Evolutionary conservation across 2,113 vertebrate genomes (phyloP).

Genomic region (Equus przewalskii): DNA sequence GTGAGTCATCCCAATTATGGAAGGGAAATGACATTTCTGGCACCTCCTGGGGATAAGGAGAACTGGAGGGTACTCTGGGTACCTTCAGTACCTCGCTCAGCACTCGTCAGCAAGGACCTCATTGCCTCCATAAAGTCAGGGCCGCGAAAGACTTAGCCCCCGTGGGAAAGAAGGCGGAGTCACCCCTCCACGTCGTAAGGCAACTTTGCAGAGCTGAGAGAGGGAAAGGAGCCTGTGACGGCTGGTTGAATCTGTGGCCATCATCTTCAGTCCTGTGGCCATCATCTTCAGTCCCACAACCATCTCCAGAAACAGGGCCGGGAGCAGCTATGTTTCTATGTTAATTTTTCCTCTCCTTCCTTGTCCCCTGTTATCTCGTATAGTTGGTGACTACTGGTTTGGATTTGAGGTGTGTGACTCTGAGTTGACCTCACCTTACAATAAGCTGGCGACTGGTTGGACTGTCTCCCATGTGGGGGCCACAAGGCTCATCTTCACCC

Average conservation of each 20-base stretch:
- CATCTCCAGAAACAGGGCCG: not conserved
- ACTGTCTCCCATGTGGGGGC: not conserved
- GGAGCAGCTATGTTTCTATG: accelerated
- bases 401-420: not conserved
- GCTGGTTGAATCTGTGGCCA: accelerated
- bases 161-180: too few species aligned
- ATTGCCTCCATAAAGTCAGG: too few species aligned
- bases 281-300: accelerated
- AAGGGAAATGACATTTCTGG: not conserved
- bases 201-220: not conserved
- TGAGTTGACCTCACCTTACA: not conserved
- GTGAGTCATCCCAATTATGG: accelerated
- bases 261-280: not conserved
- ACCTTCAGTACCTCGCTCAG: not conserved
- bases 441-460: not conserved
- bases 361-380: not conserved
- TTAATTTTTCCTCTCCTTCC: not conserved
- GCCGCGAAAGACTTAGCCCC: too few species aligned
- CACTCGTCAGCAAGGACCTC: not conserved
- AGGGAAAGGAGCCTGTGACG: accelerated
- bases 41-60: not conserved
- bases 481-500: not conserved
- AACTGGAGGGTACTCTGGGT: not conserved
- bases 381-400: not conserved
- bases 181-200: too few species aligned